Evolutionary conservation across 2,113 vertebrate genomes (phyloP).

Genomic region (Labeo catla): DNA sequence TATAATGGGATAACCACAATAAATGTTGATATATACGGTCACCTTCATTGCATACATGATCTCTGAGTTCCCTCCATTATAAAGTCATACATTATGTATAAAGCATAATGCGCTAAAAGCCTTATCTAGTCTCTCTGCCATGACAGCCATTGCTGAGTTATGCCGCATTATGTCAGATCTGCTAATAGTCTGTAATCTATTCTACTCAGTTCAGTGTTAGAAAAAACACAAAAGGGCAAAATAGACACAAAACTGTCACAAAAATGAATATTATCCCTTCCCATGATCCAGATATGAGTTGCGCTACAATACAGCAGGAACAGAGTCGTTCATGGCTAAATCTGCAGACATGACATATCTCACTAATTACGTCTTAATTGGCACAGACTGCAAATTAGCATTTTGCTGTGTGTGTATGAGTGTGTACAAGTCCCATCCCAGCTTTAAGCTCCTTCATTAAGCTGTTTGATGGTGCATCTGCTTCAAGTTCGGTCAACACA

Average conservation of each 20-base stretch:
- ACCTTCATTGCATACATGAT: slow-evolving; percentile 4
- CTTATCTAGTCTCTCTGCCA: slow-evolving; percentile 22
- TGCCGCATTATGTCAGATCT: slow-evolving; percentile 14
- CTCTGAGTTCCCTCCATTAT: slow-evolving; percentile 8
- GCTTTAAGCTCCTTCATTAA: slow-evolving; percentile 73
- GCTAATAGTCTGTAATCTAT: slow-evolving; percentile 22
- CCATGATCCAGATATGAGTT: slow-evolving; percentile 12
- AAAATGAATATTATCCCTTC: background rate
- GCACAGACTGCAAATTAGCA: slow-evolving; percentile 73
- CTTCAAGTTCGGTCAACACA: slow-evolving; percentile 10
- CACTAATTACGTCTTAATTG: slow-evolving; percentile 71
- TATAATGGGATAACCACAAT: slow-evolving; percentile 9
- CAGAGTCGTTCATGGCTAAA: slow-evolving; percentile 31
- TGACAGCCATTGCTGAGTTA: background rate
- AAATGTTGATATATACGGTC: slow-evolving; percentile 8
- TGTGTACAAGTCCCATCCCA: slow-evolving; percentile 68
- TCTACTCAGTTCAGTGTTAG: slow-evolving; percentile 25
- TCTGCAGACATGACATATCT: slow-evolving; percentile 57
- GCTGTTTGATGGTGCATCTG: slow-evolving; percentile 49
- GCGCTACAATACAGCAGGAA: background rate
- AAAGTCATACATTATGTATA: slow-evolving; percentile 31
- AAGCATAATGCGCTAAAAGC: slow-evolving; percentile 31
- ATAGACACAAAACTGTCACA: slow-evolving; percentile 2
- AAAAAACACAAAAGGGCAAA: background rate
- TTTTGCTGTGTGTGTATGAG: slow-evolving; percentile 65